Evolutionary conservation across 2,113 vertebrate genomes (phyloP).

Genomic region (Psilopsiagon aurifrons): DNA sequence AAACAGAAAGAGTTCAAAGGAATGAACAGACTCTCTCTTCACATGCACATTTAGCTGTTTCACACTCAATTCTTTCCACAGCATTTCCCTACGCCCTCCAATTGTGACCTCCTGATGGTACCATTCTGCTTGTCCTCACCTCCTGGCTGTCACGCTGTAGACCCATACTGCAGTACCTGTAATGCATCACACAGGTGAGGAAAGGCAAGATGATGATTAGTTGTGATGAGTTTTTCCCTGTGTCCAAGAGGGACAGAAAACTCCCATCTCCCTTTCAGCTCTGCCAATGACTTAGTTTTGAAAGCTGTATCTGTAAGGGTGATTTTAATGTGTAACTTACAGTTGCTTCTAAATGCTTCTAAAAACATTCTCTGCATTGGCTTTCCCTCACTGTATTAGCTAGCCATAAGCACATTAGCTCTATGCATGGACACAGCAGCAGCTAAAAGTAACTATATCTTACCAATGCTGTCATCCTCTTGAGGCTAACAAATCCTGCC

Average conservation of each 20-base stretch:
- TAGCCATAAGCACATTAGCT: background rate
- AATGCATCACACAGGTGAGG: background rate
- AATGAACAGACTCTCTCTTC: background rate
- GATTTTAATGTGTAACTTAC: background rate
- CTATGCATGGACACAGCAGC: background rate
- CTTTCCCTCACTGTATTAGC: background rate
- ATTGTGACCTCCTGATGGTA: background rate
- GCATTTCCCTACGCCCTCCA: rapidly evolving
- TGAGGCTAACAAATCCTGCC: background rate
- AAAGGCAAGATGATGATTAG: background rate
- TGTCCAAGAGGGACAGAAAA: background rate
- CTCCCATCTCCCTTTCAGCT: background rate
- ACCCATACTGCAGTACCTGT: rapidly evolving
- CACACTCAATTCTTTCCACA: background rate
- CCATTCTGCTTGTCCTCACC: rapidly evolving
- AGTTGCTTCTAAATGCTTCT: background rate
- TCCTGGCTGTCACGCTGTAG: rapidly evolving
- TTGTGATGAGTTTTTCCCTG: rapidly evolving
- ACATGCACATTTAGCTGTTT: background rate
- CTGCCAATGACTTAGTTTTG: background rate
- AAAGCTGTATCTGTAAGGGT: background rate
- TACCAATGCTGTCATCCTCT: background rate
- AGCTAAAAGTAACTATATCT: background rate
- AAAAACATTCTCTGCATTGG: background rate
- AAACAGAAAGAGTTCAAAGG: background rate